phyloP scores from a whole-genome alignment of 1,140 invertebrate genomes.

The Anagrus nilaparvatae region DNA sequence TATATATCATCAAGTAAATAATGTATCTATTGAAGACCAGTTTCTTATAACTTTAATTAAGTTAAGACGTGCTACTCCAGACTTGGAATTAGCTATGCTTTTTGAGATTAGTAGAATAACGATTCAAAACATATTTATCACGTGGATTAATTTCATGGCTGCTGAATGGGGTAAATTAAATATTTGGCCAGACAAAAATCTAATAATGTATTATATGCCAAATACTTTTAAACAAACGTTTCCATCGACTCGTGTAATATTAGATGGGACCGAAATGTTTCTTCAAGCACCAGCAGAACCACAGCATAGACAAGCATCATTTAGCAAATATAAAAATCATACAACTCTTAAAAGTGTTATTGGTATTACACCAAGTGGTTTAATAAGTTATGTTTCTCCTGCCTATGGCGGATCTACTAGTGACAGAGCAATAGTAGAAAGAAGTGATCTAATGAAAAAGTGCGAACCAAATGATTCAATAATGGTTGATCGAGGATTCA shows the following conservation, averaged over 20 bases:
- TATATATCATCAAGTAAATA: background rate
- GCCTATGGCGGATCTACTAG: slow-evolving; percentile 10
- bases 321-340: background rate
- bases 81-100: background rate
- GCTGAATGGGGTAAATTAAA: background rate
- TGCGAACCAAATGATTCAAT: slow-evolving; percentile 6
- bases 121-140: background rate
- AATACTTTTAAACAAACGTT: background rate
- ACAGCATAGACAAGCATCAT: background rate
- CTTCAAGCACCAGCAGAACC: background rate
- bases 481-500: slow-evolving; percentile 10
- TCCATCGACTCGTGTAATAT: background rate
- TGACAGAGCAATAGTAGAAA: slow-evolving; percentile 12
- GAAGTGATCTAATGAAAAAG: slow-evolving; percentile 4
- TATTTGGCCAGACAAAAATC: background rate
- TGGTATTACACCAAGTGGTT: slow-evolving; percentile 4
- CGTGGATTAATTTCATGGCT: background rate
- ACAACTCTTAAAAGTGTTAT: slow-evolving; percentile 6
- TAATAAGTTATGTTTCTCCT: slow-evolving; percentile 4
- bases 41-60: background rate
- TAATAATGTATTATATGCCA: background rate
- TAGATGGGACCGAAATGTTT: background rate
- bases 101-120: background rate
- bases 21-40: background rate
- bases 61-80: background rate